A percentile compares a stretch with the other conserved stretches of the same genome.
Conservation (phyloP, 2,797 vertebrate genomes). For the Taenioides sp. region DNA sequence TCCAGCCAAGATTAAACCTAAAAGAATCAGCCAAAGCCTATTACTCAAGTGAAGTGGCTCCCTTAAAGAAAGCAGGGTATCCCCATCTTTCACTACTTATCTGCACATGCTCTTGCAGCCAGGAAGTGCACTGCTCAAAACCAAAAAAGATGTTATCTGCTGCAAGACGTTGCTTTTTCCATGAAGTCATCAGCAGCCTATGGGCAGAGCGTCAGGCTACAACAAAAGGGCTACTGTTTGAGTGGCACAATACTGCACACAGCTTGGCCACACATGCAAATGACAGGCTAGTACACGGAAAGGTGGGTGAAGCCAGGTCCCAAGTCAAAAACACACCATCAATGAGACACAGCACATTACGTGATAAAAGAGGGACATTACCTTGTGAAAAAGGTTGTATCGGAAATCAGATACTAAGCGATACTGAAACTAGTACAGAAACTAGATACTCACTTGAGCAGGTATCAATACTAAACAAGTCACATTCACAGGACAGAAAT, state of each 20-base stretch:
- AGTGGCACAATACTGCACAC: slow-evolving; percentile 58
- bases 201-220: slow-evolving; percentile 53
- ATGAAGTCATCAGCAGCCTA: slow-evolving; percentile 79
- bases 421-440: too few species aligned
- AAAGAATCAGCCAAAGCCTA: slow-evolving; percentile 17
- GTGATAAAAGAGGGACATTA: not conserved
- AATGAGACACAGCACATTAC: not conserved
- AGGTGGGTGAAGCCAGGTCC: slow-evolving; percentile 48
- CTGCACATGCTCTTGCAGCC: slow-evolving; percentile 55
- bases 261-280: slow-evolving; percentile 72
- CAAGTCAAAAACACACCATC: slow-evolving; percentile 13
- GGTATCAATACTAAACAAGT: too few species aligned
- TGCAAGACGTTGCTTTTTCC: slow-evolving; percentile 79
- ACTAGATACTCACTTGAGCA: too few species aligned
- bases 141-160: slow-evolving; percentile 76
- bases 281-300: slow-evolving; percentile 50
- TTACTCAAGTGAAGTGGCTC: slow-evolving; percentile 9
- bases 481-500: too few species aligned
- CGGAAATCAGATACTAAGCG: too few species aligned
- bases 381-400: too few species aligned
- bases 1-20: slow-evolving; percentile 14
- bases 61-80: slow-evolving; percentile 60
- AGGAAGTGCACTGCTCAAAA: slow-evolving; percentile 80
- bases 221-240: slow-evolving; percentile 74
- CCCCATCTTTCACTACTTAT: slow-evolving; percentile 64